Evolutionary conservation across 2,797 vertebrate genomes (phyloP), one percentile per base, ranked within the genome.

Genomic region (Limosa lapponica): DNA sequence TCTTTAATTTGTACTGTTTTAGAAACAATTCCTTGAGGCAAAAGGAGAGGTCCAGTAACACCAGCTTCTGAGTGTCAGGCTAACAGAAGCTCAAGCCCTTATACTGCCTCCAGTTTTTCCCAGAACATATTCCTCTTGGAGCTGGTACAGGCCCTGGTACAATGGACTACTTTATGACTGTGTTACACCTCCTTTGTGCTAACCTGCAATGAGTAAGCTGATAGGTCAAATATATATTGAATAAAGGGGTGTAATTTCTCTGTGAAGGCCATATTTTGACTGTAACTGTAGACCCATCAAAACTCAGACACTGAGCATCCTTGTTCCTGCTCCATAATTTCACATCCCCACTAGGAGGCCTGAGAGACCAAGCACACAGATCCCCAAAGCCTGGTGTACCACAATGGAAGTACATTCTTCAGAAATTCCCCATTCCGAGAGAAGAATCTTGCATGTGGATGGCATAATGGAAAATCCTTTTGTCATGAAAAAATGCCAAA

Each of bases 371-470:
- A 64, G n/a, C 13, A 51, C 37, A 48, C 6, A 11, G 7, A 10
- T 58, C 16, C 17, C 20, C 41, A 22, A 0, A n/a, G 18, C 44
- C 34, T 71, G 3, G 0, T 54, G 7, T 57, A n/a, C 23, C 17
- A 30, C 11, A 22, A 7, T 7, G 30, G 34, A 71, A 67, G 27
- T 0, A 0, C 3, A 19, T 30, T 17, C 28, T 78, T 9, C 64
- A 83, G 43, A 95, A 83, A 67, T 9, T 13, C 2, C 36, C 10
- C 34, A 11, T 65, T 84, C 32, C 62, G 43, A 87, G 61, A 70
- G 52, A 89, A 48, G 41, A 79, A 39, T 13, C 30, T 72, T 70
- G 10, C 6, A 10, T 13, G 13, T 23, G 17, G 15, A 81, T 39
- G 39, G 32, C 1, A 1, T 54, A 51, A 79, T 22, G 24, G 64